phyloP scores from a whole-genome alignment of 2,888 invertebrate genomes.

The Leptopilina syphax region DNA sequence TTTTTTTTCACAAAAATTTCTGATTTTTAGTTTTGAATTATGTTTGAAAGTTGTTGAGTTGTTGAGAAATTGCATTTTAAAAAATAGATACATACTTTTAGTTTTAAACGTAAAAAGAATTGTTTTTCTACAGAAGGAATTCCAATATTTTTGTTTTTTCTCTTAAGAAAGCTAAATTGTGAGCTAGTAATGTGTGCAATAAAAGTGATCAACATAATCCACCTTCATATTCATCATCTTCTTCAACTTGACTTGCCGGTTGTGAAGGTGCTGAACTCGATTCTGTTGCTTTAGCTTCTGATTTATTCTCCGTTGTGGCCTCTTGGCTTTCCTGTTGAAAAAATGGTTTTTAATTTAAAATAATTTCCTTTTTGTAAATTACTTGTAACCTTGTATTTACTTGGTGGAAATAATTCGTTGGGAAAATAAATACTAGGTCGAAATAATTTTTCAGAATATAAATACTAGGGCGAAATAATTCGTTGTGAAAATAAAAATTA shows the following conservation, averaged over 20 bases:
- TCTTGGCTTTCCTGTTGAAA: slow-evolving; percentile 18
- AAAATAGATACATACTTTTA: not conserved
- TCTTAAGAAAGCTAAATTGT: slow-evolving; percentile 12
- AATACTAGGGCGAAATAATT: too few relatives aligned
- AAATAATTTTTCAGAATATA: too few relatives aligned
- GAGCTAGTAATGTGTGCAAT: not conserved
- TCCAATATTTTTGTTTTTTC: not conserved
- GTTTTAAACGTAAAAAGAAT: not conserved
- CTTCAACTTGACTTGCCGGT: slow-evolving; percentile 55
- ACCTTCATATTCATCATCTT: slow-evolving; percentile 63
- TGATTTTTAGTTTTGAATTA: not conserved
- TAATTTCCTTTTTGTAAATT: slow-evolving; percentile 51
- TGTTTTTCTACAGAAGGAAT: not conserved
- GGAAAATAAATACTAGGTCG: too few relatives aligned
- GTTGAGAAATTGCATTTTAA: not conserved
- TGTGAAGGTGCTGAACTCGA: slow-evolving; percentile 43
- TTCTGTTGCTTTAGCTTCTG: slow-evolving; percentile 45
- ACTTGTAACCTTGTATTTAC: slow-evolving; percentile 53
- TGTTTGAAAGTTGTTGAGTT: not conserved
- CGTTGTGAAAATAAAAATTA: too few relatives aligned
- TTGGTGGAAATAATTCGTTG: too few relatives aligned
- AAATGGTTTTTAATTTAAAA: not conserved
- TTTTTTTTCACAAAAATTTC: not conserved
- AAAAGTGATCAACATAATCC: slow-evolving; percentile 62
- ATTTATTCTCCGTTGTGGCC: slow-evolving; percentile 41